Evolutionary conservation across 2,888 invertebrate species (phyloP), one percentile per base, ranked within the genome.

Genomic region (Eristalinus aeneus): DNA sequence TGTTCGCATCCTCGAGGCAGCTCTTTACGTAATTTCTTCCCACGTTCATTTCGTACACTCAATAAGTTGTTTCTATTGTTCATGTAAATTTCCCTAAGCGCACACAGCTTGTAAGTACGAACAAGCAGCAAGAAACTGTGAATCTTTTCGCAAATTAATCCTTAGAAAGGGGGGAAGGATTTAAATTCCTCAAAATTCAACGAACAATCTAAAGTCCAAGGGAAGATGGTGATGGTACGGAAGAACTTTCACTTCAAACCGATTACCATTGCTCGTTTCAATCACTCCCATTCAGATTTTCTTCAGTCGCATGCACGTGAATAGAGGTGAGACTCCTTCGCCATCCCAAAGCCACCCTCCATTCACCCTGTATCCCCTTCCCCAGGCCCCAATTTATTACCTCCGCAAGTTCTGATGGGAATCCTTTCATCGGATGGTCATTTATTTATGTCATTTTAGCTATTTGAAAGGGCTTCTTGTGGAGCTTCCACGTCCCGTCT

Each of bases 361-460:
- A 65, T 82, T 78, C 74, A 61, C 72, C 68, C 73, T 80, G 27
- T 27, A 27, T 27, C 27, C 27, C 8, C 6, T 8, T 16, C 39
- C 58, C 77, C 68, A 69, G 60, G 71, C 69, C 69, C 77, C 74
- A 86, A 77, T 86, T 86, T 86, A 86, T 86, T 86, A 86, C 81
- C 77, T 78, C 65, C 77, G 65, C 77, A 81, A 65, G 11, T 11
- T 12, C 11, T 81, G 81, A 86, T 86, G 86, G 74, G 81, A 74
- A 81, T 86, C 77, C 82, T 86, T 77, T 82, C 86, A 81, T 86
- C 86, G 82, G 74, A 60, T 77, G 82, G 82, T 86, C 77, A 82
- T 86, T 86, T 82, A 78, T 86, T 86, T 86, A 86, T 86, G 86
- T 86, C 81, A 82, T 86, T 86, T 81, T 71, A 2, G 82, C 69